phyloP scores from a whole-genome alignment of 2,797 vertebrate genomes.

The Myotis pilosus region DNA sequence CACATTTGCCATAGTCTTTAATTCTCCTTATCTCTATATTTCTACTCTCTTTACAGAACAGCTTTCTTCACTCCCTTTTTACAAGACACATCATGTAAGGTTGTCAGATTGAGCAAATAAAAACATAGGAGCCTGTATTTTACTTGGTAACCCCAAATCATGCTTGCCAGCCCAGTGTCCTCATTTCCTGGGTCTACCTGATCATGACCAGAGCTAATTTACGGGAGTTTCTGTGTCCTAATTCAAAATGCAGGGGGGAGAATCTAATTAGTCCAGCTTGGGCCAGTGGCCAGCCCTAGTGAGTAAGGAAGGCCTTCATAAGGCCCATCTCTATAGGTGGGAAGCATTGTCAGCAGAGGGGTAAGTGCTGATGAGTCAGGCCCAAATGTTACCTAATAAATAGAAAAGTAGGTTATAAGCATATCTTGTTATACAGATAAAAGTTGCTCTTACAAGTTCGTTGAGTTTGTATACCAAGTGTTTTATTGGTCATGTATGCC shows the following conservation, averaged over 20 bases:
- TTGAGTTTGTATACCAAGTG: background rate
- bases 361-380: background rate
- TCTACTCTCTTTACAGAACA: background rate
- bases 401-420: background rate
- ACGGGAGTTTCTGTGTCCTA: background rate
- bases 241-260: background rate
- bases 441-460: background rate
- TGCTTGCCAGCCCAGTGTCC: background rate
- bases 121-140: background rate
- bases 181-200: conserved; percentile 1
- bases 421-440: background rate
- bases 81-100: background rate
- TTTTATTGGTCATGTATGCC: background rate
- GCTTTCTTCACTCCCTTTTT: background rate
- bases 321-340: background rate
- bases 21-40: background rate
- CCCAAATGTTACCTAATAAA: background rate
- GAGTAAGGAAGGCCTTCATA: background rate
- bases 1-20: background rate
- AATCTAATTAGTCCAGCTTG: background rate
- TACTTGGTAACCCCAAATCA: background rate
- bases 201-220: conserved; percentile 1
- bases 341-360: background rate
- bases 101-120: conserved; percentile 22
- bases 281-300: background rate